Percentiles rank a stretch among this genome's conserved stretches.
phyloP scores from a whole-genome alignment of 1,140 invertebrate genomes.

The Neuroterus valhalla region DNA sequence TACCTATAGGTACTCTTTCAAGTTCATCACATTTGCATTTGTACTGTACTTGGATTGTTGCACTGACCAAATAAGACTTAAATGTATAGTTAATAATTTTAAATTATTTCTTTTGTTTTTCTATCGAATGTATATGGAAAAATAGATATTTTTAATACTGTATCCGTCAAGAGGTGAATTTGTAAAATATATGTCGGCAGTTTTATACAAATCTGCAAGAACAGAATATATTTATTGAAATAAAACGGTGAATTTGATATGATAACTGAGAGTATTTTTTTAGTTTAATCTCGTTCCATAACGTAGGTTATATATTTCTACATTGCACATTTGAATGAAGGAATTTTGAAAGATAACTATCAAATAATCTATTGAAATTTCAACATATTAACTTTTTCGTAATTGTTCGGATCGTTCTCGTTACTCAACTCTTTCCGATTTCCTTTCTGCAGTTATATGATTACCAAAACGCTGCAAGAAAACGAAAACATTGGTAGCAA shows the following conservation, averaged over 20 bases:
- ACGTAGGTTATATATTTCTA: too few species aligned
- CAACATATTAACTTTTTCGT: too few species aligned
- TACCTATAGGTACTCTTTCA: not conserved
- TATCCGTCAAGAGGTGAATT: not conserved
- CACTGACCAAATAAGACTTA: not conserved
- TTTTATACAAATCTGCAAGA: not conserved
- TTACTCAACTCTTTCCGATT: too few species aligned
- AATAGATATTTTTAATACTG: slow-evolving; percentile 18
- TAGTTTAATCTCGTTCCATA: not conserved
- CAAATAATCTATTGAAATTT: too few species aligned
- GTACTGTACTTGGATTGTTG: slow-evolving; percentile 16
- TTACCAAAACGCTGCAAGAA: too few species aligned
- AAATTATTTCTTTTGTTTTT: slow-evolving; percentile 2
- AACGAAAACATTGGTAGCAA: too few species aligned
- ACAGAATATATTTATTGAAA: not conserved
- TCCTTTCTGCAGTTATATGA: too few species aligned
- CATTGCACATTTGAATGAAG: too few species aligned
- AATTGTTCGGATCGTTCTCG: too few species aligned
- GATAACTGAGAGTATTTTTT: not conserved
- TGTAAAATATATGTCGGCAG: not conserved
- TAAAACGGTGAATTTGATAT: slow-evolving; percentile 17
- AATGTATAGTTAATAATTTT: slow-evolving; percentile 20
- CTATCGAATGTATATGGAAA: slow-evolving; percentile 8
- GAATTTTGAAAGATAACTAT: too few species aligned
- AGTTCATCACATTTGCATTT: not conserved